phyloP scores from a whole-genome alignment of 2,888 invertebrate species.

The Ceriagrion tenellum region DNA sequence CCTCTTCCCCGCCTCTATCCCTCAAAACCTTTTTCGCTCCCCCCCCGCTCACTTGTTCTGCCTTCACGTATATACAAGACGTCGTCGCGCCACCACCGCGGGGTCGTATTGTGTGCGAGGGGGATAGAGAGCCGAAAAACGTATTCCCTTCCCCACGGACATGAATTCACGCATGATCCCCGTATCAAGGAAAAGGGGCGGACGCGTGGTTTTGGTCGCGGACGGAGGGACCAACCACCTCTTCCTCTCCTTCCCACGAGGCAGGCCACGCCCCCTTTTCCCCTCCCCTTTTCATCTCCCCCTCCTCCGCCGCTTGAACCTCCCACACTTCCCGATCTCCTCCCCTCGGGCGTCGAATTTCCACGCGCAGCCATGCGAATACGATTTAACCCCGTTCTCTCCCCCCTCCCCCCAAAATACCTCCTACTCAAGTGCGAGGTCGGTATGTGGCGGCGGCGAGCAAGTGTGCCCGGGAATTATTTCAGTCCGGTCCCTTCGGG shows the following conservation, averaged over 20 bases:
- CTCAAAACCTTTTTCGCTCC: neutral
- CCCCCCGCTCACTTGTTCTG: neutral
- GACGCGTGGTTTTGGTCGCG: neutral
- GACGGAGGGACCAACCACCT: neutral
- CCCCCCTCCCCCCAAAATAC: no score
- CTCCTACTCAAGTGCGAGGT: no score
- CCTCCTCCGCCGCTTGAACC: neutral
- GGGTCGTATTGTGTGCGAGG: neutral
- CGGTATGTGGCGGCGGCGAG: no score
- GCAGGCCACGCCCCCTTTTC: neutral
- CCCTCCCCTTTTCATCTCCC: neutral
- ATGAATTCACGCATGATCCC: neutral
- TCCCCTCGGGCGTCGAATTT: no score
- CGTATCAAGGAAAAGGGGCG: neutral
- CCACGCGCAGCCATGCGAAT: no score
- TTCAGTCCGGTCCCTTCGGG: no score
- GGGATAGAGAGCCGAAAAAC: slow-evolving; percentile 17
- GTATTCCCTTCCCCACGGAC: neutral
- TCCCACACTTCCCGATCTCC: no score
- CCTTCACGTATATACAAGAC: neutral
- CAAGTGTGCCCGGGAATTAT: no score
- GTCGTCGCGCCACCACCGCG: neutral
- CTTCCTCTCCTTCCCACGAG: neutral
- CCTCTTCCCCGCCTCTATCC: neutral
- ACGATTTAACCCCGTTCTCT: no score